A percentile compares a stretch with the other conserved stretches of the same genome.
phyloP scores from a whole-genome alignment of 2,113 vertebrate species.

The Phrynosoma blainvillii region DNA sequence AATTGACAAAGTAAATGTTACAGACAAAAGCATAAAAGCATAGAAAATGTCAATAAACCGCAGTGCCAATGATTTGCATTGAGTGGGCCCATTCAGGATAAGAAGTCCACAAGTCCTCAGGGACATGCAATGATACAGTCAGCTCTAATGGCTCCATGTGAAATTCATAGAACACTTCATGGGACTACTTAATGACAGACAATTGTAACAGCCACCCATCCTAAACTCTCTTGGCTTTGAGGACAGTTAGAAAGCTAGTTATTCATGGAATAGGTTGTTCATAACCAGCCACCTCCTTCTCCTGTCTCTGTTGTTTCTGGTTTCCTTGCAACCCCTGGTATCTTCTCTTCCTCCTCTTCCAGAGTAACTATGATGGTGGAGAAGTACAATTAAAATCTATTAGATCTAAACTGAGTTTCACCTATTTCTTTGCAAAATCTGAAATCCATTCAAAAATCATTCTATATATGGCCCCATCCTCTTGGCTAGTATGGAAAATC shows the following conservation, averaged over 20 bases:
- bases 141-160: constrained; percentile 39
- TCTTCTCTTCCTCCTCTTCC: no score
- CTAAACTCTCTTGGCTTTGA: no score
- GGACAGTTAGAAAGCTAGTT: no score
- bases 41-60: constrained; percentile 68
- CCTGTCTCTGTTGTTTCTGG: no score
- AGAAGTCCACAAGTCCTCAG: constrained; percentile 28
- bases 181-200: background rate
- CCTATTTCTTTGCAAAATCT: constrained; percentile 18
- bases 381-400: background rate
- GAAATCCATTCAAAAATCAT: background rate
- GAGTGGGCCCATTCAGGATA: constrained; percentile 32
- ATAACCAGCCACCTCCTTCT: no score
- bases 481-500: constrained; percentile 38
- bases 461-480: constrained; percentile 14
- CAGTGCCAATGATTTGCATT: constrained; percentile 43
- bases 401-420: background rate
- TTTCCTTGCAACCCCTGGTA: no score
- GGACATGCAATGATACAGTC: constrained; percentile 20
- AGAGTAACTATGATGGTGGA: background rate
- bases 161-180: constrained; percentile 42
- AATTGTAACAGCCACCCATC: no score
- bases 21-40: constrained; percentile 51
- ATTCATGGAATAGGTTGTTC: no score
- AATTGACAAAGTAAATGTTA: constrained; percentile 77